Base-by-base conservation (phyloP, 2,888 invertebrate species). In the Calliphora vomitoria region DNA sequence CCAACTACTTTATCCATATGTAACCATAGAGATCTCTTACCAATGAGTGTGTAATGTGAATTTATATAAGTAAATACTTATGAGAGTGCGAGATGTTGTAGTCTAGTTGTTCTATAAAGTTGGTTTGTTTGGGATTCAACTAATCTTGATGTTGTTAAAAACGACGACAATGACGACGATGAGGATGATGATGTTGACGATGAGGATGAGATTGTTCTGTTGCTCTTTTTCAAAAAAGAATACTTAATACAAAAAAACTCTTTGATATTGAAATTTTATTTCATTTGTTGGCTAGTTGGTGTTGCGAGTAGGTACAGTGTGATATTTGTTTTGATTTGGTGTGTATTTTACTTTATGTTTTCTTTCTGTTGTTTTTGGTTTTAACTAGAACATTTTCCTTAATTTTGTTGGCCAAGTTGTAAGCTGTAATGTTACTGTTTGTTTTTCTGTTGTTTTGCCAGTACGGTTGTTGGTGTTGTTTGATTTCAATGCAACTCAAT, bases 391-490 rank as follows among this genome's bases (percentile, higher is more conserved):
- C 84, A 85, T 82, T 87, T 82, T 87, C 64, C 75, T 87, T 87
- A 82, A 87, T 87, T 85, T 87, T 78, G 41, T 60, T 75, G 53
- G 38, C 64, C 75, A 69, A 66, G 58, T 79, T 85, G 87, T 85
- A 75, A 87, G 79, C 85, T 87, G 87, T 85, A 81, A 85, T 87
- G 87, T 87, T 87, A 38, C 87, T 87, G 87, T 87, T 87, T 87
- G 86, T 86, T 79, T 75, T 78, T 20, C 38, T 68, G 74, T 87
- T 81, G 81, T 87, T 55, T 15, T 75, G 74, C 31, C 62, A 78
- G 62, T 78, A 76, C 74, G 62, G 62, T 71, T 82, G 72, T 47
- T 80, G 60, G 62, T 47, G 75, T 78, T 78, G 64, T 71, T 83
- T 76, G 69, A 83, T 76, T 85, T 71, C 74, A 84, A 76, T 79